Evolutionary conservation across 1,140 invertebrate genomes (phyloP), one percentile per base, ranked within the genome.

Genomic region (Drosophila varians): DNA sequence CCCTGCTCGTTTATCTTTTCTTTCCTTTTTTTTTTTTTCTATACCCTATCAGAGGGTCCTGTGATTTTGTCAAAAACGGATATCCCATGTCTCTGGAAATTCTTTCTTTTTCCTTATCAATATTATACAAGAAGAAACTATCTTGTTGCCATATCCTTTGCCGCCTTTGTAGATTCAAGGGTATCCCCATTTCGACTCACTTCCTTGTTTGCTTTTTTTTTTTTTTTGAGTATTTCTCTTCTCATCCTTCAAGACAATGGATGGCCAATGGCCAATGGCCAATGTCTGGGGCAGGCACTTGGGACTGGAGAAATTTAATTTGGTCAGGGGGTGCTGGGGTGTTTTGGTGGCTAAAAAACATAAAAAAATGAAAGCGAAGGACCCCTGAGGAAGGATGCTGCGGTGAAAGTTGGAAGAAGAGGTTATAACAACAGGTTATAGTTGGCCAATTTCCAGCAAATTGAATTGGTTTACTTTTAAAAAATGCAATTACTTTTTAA

Each of bases 201-300:
- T n/a, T 28, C 2, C 9, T 31, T 0, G 8, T 31, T 31, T 3
- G 9, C n/a, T 31, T 31, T 11, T 31, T 28, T 11, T 31, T 26
- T 28, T 28, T 28, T 8, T 26, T 8, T 26, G 9, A 8, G 1
- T 31, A 31, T 31, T 18, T 19, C 9, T 31, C 2, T 31, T 55
- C 54, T 36, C n/a, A 9, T 46, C 25, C 47, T 65, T 25, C 62
- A 70, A 70, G 71, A 79, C 70, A 78, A 70, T 62, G 68, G 12
- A 14, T 11, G 25, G 12, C 1, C 51, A n/a, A 2, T 25, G 21
- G 23, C 0, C 9, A 21, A 4, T 21, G 21, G 21, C 21, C 4
- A 4, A n/a, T n/a, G n/a, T 12, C 5, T 9, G 8, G 51, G 11
- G 19, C 7, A n/a, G 19, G 26, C 36, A 31, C 38, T 60, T 34